Percentiles rank a stretch among this genome's conserved stretches.
Evolutionary conservation across 2,113 vertebrate genomes (phyloP).

Genomic region (Amazona vittata): DNA sequence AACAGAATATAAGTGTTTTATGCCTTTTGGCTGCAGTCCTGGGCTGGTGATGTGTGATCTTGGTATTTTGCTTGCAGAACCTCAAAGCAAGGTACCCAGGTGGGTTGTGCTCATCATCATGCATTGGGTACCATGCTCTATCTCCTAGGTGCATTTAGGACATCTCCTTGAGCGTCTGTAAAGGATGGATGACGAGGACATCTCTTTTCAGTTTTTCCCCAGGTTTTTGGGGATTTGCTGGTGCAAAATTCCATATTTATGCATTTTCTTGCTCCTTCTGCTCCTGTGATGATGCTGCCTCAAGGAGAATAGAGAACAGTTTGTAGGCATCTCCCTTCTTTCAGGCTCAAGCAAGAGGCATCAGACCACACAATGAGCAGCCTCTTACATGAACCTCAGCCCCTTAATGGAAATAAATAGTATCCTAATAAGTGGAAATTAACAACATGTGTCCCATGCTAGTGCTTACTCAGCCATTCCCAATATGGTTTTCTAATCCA

Average conservation of each 20-base stretch:
- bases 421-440: neutral
- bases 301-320: neutral
- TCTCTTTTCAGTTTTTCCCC: neutral
- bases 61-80: neutral
- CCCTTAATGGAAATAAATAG: neutral
- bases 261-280: neutral
- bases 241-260: neutral
- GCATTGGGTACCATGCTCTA: accelerated
- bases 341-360: neutral
- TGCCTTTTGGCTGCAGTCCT: neutral
- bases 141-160: neutral
- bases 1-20: neutral
- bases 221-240: neutral
- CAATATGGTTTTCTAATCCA: neutral
- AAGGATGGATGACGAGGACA: neutral
- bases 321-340: neutral
- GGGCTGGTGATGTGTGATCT: neutral
- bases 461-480: neutral
- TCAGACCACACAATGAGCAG: neutral
- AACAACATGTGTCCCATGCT: neutral
- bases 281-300: neutral
- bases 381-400: neutral
- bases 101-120: neutral
- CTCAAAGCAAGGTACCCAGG: neutral
- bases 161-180: neutral